phyloP scores from a whole-genome alignment of 1,140 invertebrate species.

The Lutraria rhynchaena region DNA sequence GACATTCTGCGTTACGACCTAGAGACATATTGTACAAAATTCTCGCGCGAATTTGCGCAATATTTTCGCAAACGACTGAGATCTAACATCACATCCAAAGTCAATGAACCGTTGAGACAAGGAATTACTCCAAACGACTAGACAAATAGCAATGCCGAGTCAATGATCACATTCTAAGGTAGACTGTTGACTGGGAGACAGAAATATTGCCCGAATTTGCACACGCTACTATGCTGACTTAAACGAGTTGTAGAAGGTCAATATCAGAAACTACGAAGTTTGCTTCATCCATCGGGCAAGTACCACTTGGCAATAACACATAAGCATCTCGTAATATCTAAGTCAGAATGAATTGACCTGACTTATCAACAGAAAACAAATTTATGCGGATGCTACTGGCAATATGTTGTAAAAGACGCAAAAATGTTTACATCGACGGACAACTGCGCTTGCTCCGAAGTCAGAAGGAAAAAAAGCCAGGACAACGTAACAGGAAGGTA shows the following conservation, averaged over 20 bases:
- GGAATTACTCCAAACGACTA: background rate
- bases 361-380: background rate
- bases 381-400: background rate
- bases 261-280: background rate
- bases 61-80: background rate
- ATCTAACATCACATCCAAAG: background rate
- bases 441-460: background rate
- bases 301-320: conserved; percentile 4
- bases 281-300: conserved; percentile 1
- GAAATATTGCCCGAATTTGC: background rate
- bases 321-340: background rate
- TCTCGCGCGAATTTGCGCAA: conserved; percentile 40
- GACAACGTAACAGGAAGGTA: conserved; percentile 1
- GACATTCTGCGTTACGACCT: conserved; percentile 3
- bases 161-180: background rate
- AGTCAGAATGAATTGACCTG: conserved; percentile 1
- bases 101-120: background rate
- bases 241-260: background rate
- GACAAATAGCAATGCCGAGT: conserved; percentile 4
- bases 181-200: background rate
- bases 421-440: background rate
- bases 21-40: background rate
- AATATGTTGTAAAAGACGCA: background rate
- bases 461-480: background rate
- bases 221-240: background rate